These are phyloP conservation scores for Salvelinus namaycush DNA, from an alignment of 2,113 vertebrate genomes.

Conservation along the genomic window DNA sequence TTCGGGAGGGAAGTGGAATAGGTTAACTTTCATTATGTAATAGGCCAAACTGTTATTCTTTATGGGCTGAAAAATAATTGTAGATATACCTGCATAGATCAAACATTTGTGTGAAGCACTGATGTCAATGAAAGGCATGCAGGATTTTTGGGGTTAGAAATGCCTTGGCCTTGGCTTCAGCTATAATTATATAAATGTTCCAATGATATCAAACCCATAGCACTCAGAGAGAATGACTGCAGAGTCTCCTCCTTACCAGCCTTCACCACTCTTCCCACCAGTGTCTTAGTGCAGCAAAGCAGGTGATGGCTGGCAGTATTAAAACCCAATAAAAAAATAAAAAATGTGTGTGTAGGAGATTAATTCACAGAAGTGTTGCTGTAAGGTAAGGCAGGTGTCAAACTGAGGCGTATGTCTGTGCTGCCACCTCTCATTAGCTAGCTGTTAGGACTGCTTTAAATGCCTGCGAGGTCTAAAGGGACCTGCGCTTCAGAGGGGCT, in stretches of 20 bases:
- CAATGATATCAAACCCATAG: background rate
- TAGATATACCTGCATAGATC: too few relatives aligned
- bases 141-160: too few relatives aligned
- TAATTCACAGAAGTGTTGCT: constrained; percentile 29
- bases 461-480: constrained; percentile 29
- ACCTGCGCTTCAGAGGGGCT: constrained; percentile 31
- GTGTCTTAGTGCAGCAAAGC: constrained; percentile 20
- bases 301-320: background rate
- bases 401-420: constrained; percentile 48
- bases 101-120: too few relatives aligned
- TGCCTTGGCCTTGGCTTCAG: too few relatives aligned
- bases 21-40: too few relatives aligned
- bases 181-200: background rate
- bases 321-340: constrained; percentile 26
- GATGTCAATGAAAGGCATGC: too few relatives aligned
- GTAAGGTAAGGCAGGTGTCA: constrained; percentile 33
- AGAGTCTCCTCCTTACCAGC: background rate
- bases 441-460: constrained; percentile 47
- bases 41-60: too few relatives aligned
- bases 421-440: constrained; percentile 53
- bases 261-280: background rate
- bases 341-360: constrained; percentile 17
- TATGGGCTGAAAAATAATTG: too few relatives aligned
- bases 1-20: too few relatives aligned
- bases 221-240: background rate